These are phyloP conservation scores for Siniperca obscura DNA, from an alignment of 2,797 vertebrate species.

Conservation along the genomic window DNA sequence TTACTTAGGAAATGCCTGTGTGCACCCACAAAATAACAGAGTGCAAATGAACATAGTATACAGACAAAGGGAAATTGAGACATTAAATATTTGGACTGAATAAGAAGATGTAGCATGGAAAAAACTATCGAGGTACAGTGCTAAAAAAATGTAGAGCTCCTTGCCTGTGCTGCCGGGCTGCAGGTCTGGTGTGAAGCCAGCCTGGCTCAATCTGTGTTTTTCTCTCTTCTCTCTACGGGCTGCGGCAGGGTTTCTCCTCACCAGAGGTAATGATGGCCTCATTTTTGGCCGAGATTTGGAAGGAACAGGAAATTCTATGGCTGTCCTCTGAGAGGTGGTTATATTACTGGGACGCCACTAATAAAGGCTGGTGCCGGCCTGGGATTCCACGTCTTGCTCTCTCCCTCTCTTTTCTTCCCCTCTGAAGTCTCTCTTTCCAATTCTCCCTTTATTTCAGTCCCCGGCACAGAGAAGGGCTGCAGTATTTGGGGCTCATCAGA, in stretches of 20 bases:
- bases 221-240: conserved; percentile 46
- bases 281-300: conserved; percentile 75
- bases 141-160: conserved; percentile 11
- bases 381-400: conserved; percentile 60
- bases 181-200: conserved; percentile 59
- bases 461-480: conserved; percentile 2
- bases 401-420: conserved; percentile 37
- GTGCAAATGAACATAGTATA: not conserved
- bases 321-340: conserved; percentile 76
- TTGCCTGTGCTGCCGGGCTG: conserved; percentile 33
- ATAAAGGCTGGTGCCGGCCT: conserved; percentile 77
- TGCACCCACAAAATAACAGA: conserved; percentile 39
- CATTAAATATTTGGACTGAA: conserved; percentile 26
- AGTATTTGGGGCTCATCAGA: conserved; percentile 40
- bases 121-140: conserved; percentile 13
- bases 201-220: conserved; percentile 57
- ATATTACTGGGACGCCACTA: conserved; percentile 80
- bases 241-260: conserved; percentile 61
- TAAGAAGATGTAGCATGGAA: not conserved
- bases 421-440: conserved; percentile 58
- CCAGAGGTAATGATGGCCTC: conserved; percentile 72
- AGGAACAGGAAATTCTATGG: conserved; percentile 78
- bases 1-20: conserved; percentile 45
- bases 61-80: conserved; percentile 26
- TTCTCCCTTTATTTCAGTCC: conserved; percentile 20